Base-by-base conservation (phyloP, 2,888 invertebrate genomes). In the Ectropis crepuscularia region DNA sequence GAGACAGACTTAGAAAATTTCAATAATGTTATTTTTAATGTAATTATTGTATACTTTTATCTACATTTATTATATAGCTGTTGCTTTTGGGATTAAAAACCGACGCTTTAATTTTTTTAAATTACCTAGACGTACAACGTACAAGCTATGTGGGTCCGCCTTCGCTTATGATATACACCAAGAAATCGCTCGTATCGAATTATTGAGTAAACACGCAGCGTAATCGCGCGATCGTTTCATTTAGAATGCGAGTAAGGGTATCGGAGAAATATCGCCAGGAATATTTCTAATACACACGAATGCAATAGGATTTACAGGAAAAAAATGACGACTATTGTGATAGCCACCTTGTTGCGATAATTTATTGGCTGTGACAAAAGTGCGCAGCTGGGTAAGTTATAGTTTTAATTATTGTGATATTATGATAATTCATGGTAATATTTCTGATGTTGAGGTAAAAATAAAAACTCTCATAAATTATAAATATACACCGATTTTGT, bases 181-280 rank as follows among this genome's bases (percentile, higher is more conserved):
- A 71, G 75, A 76, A 74, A 68, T 76, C 69, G 70, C 80, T 84
- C 86, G 86, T 86, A 90, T 90, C 92, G 90, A 91, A 92, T 92
- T 92, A 92, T 92, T 91, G 90, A 89, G 91, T 90, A 92, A 92
- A 92, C 91, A 92, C 88, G 85, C 82, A 79, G 75, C 78, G 86
- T 89, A 90, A 89, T 89, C 89, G 87, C 78, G 74, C 83, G 80
- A 88, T 88, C 89, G 87, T 86, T 89, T 86, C 88, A 86, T 87
- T 83, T 84, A 85, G 82, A 86, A 85, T 81, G 81, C 78, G 74
- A 83, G 88, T 85, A 84, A 85, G 87, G 86, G 87, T 80, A 86
- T 78, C 76, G 73, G 73, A 88, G 87, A 87, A 83, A 88, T 89
- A 88, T 88, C 74, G 81, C 82, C 73, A 67, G 71, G 74, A 80